These are phyloP conservation scores for Calcarius lapponicus DNA, from an alignment of 2,797 vertebrate genomes.

Conservation along the genomic window DNA sequence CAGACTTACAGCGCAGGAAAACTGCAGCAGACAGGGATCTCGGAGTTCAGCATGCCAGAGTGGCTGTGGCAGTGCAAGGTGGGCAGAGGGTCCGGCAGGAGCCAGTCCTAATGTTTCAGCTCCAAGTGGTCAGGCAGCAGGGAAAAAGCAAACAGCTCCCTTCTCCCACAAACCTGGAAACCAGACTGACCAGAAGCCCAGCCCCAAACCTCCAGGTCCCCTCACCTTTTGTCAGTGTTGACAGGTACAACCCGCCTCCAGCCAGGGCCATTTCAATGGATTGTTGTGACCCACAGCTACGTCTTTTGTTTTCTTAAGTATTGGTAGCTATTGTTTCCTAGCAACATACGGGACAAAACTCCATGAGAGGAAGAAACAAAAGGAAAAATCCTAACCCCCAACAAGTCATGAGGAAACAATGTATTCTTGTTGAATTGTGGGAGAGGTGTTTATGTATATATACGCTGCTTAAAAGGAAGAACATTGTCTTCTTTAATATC, in stretches of 20 bases:
- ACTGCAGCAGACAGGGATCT: background rate
- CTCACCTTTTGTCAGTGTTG: background rate
- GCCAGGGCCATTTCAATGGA: background rate
- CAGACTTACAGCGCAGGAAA: background rate
- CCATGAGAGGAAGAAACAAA: background rate
- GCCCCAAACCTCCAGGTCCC: background rate
- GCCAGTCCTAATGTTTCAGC: background rate
- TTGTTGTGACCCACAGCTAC: no score
- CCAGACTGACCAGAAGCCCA: background rate
- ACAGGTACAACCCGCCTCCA: background rate
- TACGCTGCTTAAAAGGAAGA: background rate
- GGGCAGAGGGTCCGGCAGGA: rapidly evolving
- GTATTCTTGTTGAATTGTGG: background rate
- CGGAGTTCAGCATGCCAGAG: background rate
- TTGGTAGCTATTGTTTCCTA: background rate
- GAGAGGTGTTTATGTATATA: background rate
- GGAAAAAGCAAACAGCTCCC: background rate
- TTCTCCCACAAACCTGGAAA: rapidly evolving
- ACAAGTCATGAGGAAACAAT: background rate
- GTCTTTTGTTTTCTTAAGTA: background rate
- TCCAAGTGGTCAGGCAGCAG: rapidly evolving
- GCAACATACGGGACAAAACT: background rate
- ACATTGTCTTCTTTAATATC: background rate
- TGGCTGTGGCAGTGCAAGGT: rapidly evolving
- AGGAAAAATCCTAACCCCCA: background rate